Evolutionary conservation across 2,888 invertebrate species (phyloP).

Genomic region (Luperina testacea): DNA sequence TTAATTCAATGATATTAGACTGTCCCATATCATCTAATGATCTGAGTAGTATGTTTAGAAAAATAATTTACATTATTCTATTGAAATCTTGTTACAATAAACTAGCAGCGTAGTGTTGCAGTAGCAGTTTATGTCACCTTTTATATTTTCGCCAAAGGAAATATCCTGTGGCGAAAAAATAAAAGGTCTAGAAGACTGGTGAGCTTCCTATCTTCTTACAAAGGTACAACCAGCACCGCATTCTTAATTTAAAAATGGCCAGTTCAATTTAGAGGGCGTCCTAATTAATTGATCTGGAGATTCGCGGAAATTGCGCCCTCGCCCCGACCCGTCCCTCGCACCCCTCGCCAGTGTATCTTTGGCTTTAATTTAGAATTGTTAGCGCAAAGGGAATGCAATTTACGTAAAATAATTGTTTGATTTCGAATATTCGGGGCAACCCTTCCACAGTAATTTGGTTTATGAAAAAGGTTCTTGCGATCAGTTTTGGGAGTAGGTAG

Average conservation of each 20-base stretch:
- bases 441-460: slow-evolving; percentile 79
- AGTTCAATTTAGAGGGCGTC: slow-evolving; percentile 83
- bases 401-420: slow-evolving; percentile 89
- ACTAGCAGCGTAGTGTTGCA: too few species aligned
- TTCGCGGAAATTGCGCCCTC: slow-evolving; percentile 84
- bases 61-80: neutral
- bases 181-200: slow-evolving; percentile 17
- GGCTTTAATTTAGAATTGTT: slow-evolving; percentile 89
- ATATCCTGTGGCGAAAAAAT: slow-evolving; percentile 9
- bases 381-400: slow-evolving; percentile 89
- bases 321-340: slow-evolving; percentile 60
- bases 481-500: slow-evolving; percentile 58
- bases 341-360: slow-evolving; percentile 83
- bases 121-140: too few species aligned
- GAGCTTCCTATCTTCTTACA: slow-evolving; percentile 43
- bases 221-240: slow-evolving; percentile 53
- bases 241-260: slow-evolving; percentile 74
- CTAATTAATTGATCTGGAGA: slow-evolving; percentile 89
- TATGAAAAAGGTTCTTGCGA: slow-evolving; percentile 72
- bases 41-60: neutral
- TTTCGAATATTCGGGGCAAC: slow-evolving; percentile 82
- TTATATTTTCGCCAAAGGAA: too few species aligned
- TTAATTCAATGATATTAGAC: neutral
- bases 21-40: too few species aligned
- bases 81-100: neutral